These are phyloP conservation scores for Amiota communis DNA, from an alignment of 2,888 invertebrate genomes.

Conservation along the genomic window DNA sequence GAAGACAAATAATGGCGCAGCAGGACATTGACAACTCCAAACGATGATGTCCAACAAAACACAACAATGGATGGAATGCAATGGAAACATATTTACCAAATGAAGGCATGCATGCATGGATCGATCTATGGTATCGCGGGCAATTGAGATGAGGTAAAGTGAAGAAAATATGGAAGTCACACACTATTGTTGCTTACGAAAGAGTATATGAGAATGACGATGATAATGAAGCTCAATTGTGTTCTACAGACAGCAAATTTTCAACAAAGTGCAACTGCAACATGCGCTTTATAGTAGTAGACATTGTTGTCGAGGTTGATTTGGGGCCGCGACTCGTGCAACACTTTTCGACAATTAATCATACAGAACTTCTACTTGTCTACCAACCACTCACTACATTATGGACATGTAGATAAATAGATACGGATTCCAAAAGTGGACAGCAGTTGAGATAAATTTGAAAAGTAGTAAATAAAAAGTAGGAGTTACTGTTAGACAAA, in stretches of 20 bases:
- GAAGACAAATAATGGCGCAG: constrained; percentile 71
- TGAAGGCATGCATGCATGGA: neutral
- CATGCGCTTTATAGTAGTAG: too few relatives aligned
- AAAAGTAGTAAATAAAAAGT: constrained; percentile 1
- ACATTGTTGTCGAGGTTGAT: neutral
- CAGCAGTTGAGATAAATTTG: neutral
- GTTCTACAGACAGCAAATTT: constrained; percentile 42
- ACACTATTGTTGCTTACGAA: neutral
- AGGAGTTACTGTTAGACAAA: constrained; percentile 42
- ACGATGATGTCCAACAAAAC: constrained; percentile 40
- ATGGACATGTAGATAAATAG: neutral
- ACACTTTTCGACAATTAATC: constrained; percentile 53
- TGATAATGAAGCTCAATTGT: constrained; percentile 67
- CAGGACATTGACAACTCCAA: constrained; percentile 71
- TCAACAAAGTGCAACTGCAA: constrained; percentile 51
- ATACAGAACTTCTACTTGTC: constrained; percentile 40
- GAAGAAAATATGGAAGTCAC: constrained; percentile 19
- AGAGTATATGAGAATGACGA: constrained; percentile 42
- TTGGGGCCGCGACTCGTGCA: constrained; percentile 15
- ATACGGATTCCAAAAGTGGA: neutral
- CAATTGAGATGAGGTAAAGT: constrained; percentile 50
- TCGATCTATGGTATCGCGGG: constrained; percentile 36
- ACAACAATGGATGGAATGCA: constrained; percentile 27
- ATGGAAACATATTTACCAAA: constrained; percentile 25
- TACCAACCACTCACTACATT: neutral